These are phyloP conservation scores for Exaiptasia diaphana DNA, from an alignment of 64 coral and sea anemone genomes.

Conservation along the genomic window DNA sequence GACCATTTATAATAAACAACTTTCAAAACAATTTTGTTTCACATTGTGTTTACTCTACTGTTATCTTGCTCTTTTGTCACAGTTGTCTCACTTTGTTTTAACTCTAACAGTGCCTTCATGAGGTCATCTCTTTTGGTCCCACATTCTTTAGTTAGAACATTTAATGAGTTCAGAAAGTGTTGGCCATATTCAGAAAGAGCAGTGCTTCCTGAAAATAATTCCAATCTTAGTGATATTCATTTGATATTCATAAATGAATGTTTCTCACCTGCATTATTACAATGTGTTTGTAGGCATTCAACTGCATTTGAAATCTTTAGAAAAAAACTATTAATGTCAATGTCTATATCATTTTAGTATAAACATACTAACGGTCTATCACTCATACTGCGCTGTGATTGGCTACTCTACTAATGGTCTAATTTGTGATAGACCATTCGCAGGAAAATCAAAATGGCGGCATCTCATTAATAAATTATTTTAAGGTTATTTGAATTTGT, in stretches of 20 bases:
- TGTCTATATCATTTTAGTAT: not conserved
- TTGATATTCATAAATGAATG: not conserved
- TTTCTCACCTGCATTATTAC: constrained; percentile 2
- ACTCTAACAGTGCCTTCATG: constrained; percentile 33
- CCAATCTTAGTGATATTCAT: not conserved
- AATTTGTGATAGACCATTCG: too few relatives aligned
- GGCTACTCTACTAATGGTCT: too few relatives aligned
- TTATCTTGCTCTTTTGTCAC: not conserved
- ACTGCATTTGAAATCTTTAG: constrained; percentile 51
- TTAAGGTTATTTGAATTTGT: too few relatives aligned
- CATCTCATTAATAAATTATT: too few relatives aligned
- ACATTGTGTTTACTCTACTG: too few relatives aligned
- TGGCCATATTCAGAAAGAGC: constrained; percentile 36
- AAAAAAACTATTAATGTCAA: not conserved
- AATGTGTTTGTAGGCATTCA: constrained; percentile 27
- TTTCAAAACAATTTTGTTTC: too few relatives aligned
- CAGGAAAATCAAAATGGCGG: too few relatives aligned
- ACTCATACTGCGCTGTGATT: too few relatives aligned
- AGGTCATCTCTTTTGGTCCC: constrained; percentile 23
- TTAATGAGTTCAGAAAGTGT: constrained; percentile 20
- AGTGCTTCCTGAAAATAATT: not conserved
- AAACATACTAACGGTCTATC: not conserved
- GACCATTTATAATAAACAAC: too few relatives aligned
- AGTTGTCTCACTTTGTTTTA: not conserved
- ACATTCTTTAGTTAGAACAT: constrained; percentile 23